Evolutionary conservation across 2,113 vertebrate species (phyloP), one percentile per base, ranked within the genome.

Genomic region (Tenrec ecaudatus): DNA sequence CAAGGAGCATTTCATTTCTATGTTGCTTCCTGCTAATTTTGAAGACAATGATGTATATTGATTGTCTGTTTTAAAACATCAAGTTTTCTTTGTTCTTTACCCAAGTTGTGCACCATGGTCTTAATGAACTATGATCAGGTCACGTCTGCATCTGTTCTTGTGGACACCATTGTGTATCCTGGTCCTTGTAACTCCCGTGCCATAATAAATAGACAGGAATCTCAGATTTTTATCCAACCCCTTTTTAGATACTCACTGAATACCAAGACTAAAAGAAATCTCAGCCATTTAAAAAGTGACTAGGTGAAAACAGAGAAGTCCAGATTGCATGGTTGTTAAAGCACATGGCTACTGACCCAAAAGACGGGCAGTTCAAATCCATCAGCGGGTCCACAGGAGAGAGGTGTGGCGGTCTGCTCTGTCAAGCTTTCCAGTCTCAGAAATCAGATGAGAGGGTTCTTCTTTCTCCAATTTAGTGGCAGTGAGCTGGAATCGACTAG

Each of bases 211-310:
- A 19, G 16, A 69, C 12, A 38, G 3, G 38, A 60, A 86, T 1
- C 36, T 69, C 16, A 27, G 17, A 47, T 88, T 77, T 79, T 47
- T 25, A 43, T 82, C 90, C 43, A 38, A 8, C 82, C 4, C 11
- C 6, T 11, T 9, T 86, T 90, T 60, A 23, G 25, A 66, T 1
- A 86, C 0, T 66, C 0, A 25, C 27, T 80, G 16, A 62, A 1
- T 91, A 22, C 76, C 79, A 90, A 60, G 68, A 62, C 47, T 62
- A 76, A 57, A 91, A 88, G 40, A 19, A 4, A 15, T 71, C 6
- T 31, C 75, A 58, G 81, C 77, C n/a, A 58, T 94, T 93, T 88
- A 75, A 82, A 95, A 92, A 91, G 71, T 82, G 53, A 68, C 66
- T 60, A 85, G 64, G 29, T 25, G 64, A 66, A 27, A 27, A 25